Evolutionary conservation across 2,888 invertebrate species (phyloP).

Genomic region (Drosophila neonasuta): DNA sequence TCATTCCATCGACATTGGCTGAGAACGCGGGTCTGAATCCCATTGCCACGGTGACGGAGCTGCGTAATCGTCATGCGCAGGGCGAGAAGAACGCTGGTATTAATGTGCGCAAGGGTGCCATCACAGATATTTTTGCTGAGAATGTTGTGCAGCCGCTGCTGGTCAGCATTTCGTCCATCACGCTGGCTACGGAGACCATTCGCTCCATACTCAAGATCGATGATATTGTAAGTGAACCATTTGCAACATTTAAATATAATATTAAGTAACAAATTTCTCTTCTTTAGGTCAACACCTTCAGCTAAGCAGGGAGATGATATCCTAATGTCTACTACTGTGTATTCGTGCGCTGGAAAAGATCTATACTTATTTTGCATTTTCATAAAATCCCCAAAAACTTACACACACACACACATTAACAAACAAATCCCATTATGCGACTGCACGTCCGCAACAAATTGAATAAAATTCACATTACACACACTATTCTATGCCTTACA

Average conservation of each 20-base stretch:
- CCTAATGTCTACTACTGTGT: constrained; percentile 21
- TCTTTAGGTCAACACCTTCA: constrained; percentile 76
- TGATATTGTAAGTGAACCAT: constrained; percentile 90
- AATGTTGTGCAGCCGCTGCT: constrained; percentile 98
- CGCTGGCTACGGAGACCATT: constrained; percentile 97
- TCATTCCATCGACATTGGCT: constrained; percentile 94
- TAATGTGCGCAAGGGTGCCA: constrained; percentile 97
- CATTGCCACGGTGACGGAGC: constrained; percentile 97
- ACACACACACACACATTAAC: constrained; percentile 44
- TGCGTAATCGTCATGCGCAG: constrained; percentile 95
- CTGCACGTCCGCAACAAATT: constrained; percentile 42
- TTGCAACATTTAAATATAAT: not conserved
- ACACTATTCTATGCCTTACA: constrained; percentile 55
- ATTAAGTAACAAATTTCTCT: constrained; percentile 1
- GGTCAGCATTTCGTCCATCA: constrained; percentile 96
- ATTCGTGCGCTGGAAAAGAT: constrained; percentile 44
- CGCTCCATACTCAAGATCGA: constrained; percentile 99
- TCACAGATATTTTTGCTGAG: constrained; percentile 98
- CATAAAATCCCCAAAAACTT: constrained; percentile 48
- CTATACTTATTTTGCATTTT: constrained; percentile 55
- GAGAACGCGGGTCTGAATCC: constrained; percentile 95
- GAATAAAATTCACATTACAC: constrained; percentile 69
- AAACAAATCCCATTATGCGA: constrained; percentile 39
- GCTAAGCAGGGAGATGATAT: constrained; percentile 54
- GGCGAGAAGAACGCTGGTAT: constrained; percentile 95